Evolutionary conservation across 2,113 vertebrate species (phyloP).

Genomic region (Leptobrachium ailaonicum): DNA sequence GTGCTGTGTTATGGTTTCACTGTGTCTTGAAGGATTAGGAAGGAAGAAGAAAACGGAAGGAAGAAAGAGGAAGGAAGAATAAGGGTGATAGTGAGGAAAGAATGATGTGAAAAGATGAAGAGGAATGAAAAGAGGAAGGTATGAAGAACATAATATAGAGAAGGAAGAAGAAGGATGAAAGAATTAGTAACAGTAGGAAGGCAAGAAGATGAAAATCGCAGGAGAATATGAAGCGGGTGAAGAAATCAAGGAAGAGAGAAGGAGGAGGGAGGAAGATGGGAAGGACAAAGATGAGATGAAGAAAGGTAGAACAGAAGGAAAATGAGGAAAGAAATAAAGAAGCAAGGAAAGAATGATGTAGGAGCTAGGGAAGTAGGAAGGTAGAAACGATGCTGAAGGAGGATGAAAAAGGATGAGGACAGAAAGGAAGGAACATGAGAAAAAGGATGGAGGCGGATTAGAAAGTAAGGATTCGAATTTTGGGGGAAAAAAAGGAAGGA

Average conservation of each 20-base stretch:
- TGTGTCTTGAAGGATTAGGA: not conserved
- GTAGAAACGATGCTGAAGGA: too few species aligned
- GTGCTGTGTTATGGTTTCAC: too few species aligned
- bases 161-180: not conserved
- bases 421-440: too few species aligned
- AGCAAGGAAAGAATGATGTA: too few species aligned
- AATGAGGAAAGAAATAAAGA: not conserved
- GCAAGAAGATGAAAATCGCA: not conserved
- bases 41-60: not conserved
- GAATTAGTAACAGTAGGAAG: not conserved
- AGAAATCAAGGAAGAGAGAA: not conserved
- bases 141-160: not conserved
- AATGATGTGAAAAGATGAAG: not conserved
- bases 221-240: not conserved
- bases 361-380: too few species aligned
- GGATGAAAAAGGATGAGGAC: too few species aligned
- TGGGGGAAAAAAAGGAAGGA: too few species aligned
- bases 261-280: too few species aligned
- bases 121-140: not conserved
- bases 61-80: not conserved
- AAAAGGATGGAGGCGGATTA: too few species aligned
- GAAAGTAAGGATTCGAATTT: too few species aligned
- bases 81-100: not conserved
- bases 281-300: too few species aligned
- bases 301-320: not conserved